These are phyloP conservation scores for Eristalis arbustorum DNA, from an alignment of 2,888 invertebrate genomes.

Conservation along the genomic window DNA sequence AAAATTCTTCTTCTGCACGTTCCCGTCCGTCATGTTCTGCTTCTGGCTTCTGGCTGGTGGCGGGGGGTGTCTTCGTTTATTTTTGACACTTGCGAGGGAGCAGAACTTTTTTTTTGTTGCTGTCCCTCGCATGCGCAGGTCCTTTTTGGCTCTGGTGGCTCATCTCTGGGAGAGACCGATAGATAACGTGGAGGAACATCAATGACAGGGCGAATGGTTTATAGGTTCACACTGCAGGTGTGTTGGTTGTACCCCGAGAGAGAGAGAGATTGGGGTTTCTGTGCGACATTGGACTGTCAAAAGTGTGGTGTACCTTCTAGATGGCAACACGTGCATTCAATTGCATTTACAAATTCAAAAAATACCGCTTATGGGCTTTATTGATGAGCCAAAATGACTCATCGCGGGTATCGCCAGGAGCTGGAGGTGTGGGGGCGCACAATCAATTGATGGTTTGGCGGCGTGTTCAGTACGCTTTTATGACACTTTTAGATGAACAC, in stretches of 20 bases:
- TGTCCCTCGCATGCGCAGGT: constrained; percentile 39
- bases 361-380: constrained; percentile 23
- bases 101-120: background rate
- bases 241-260: background rate
- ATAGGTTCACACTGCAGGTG: constrained; percentile 48
- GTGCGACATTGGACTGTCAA: constrained; percentile 19
- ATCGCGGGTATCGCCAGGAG: background rate
- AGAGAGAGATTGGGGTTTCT: background rate
- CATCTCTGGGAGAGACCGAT: constrained; percentile 67
- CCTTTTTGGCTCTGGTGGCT: constrained; percentile 20
- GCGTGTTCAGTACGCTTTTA: background rate
- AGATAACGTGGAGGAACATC: constrained; percentile 60
- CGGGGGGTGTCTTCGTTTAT: background rate
- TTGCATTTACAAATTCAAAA: constrained; percentile 39
- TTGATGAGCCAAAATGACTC: constrained; percentile 21
- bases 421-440: background rate
- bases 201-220: constrained; percentile 64
- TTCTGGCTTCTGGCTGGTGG: background rate
- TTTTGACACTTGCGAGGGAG: constrained; percentile 61
- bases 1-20: constrained; percentile 40
- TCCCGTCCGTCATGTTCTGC: background rate
- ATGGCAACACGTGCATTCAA: constrained; percentile 58
- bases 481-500: background rate
- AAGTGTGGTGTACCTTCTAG: constrained; percentile 20
- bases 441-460: constrained; percentile 10